Base-by-base conservation (phyloP, 2,113 vertebrate genomes). In the Corythoichthys haematopterus region DNA sequence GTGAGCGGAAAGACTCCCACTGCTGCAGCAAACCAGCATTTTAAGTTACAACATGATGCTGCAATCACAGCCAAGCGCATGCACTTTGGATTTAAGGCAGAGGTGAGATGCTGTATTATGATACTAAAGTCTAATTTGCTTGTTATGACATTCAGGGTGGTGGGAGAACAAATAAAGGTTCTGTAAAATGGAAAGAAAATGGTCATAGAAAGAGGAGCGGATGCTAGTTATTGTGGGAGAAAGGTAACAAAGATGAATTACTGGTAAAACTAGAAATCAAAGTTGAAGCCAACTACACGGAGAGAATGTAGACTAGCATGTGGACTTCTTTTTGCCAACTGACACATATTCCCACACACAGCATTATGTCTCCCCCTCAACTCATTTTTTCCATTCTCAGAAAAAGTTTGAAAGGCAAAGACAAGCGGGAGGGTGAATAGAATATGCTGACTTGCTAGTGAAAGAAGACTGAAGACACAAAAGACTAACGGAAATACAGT, bases 361-460 rank as follows among this genome's bases (percentile, higher is more conserved):
- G 57, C 70, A 52, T 62, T 72, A 5, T 8, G 6, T 43, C 40
- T 48, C 35, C 48, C 38, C 59, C 52, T 65, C 47, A 36, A 68
- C 70, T 85, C 80, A 83, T 68, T 80, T 55, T 84, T 83, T 86
- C 84, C 84, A 81, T 81, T 75, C 69, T 71, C 65, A 79, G 38
- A 46, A 82, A 70, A 80, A 62, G 79, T 76, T 67, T 8, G 16
- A 70, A 65, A 80, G 70, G 74, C 70, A 47, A 62, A 63, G 65
- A 51, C 55, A 63, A 65, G 14, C 15, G 35, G 48, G 64, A n/a
- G 36, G 77, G 69, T 75, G 20, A 63, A 64, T 75, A 76, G 80
- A 90, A 90, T 84, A 86, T 80, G 86, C 85, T 88, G 88, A 90
- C 83, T 69, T 75, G 64, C 76, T 78, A 88, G 67, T 82, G 65